Evolutionary conservation across 2,888 invertebrate species (phyloP).

Genomic region (Heliconius erato): DNA sequence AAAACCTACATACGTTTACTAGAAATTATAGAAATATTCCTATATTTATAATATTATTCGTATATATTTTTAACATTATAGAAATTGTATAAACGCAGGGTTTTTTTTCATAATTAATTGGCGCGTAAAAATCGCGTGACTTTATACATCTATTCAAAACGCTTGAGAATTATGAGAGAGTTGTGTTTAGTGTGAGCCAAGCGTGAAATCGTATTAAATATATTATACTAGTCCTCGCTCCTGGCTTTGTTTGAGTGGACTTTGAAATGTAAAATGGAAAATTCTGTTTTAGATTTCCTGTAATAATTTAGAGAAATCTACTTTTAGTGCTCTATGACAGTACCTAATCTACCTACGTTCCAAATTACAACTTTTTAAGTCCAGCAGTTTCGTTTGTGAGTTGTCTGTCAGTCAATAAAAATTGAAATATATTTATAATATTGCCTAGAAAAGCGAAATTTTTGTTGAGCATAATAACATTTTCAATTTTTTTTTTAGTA

Average conservation of each 20-base stretch:
- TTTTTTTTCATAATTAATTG: slow-evolving; percentile 43
- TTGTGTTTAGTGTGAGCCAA: slow-evolving; percentile 35
- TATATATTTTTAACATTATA: slow-evolving; percentile 13
- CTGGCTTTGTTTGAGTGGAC: not conserved
- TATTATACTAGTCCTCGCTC: not conserved
- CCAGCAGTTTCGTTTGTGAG: too few relatives aligned
- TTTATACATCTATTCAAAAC: slow-evolving; percentile 36
- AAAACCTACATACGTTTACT: not conserved
- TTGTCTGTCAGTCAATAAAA: too few relatives aligned
- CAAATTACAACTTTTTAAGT: not conserved
- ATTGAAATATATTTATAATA: too few relatives aligned
- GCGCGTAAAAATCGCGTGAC: slow-evolving; percentile 51
- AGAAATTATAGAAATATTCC: not conserved
- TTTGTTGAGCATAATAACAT: too few relatives aligned
- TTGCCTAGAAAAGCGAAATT: too few relatives aligned
- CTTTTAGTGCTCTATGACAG: not conserved
- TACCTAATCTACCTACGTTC: not conserved
- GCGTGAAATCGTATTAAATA: slow-evolving; percentile 43
- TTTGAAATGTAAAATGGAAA: not conserved
- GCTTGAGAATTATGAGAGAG: slow-evolving; percentile 34
- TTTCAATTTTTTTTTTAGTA: too few relatives aligned
- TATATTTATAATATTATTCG: not conserved
- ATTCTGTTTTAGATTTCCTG: not conserved
- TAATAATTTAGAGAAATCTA: too few relatives aligned
- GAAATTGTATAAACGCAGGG: not conserved